Evolutionary conservation across 2,888 invertebrate species (phyloP).

Genomic region (Trachelus tabidus): DNA sequence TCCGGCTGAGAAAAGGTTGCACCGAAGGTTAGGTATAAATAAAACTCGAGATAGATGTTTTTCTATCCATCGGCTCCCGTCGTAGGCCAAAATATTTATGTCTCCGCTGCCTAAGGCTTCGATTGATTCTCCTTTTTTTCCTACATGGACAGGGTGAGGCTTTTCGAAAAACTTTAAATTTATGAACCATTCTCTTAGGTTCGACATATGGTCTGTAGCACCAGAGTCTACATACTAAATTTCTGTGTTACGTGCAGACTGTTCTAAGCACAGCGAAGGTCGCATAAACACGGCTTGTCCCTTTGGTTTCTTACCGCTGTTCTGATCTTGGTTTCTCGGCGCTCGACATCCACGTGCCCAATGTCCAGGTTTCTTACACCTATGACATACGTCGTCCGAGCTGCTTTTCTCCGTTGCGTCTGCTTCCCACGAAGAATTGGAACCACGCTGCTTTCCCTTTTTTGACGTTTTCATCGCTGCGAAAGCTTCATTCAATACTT

Average conservation of each 20-base stretch:
- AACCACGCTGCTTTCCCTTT: not conserved
- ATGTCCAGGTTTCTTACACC: slow-evolving; percentile 14
- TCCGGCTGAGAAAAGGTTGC: slow-evolving; percentile 10
- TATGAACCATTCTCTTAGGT: not conserved
- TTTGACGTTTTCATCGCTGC: not conserved
- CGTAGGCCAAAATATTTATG: slow-evolving; percentile 27
- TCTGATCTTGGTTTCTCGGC: not conserved
- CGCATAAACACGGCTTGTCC: too few species aligned
- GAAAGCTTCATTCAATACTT: not conserved
- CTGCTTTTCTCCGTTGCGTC: not conserved
- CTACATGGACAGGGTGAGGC: not conserved
- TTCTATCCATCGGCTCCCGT: slow-evolving; percentile 25
- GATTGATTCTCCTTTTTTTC: not conserved
- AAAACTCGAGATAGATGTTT: slow-evolving; percentile 30
- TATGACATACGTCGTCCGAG: not conserved
- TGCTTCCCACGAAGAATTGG: slow-evolving; percentile 16
- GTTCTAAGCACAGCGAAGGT: too few species aligned
- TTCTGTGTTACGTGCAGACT: not conserved
- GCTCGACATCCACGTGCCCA: slow-evolving; percentile 10
- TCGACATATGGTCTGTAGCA: slow-evolving; percentile 14
- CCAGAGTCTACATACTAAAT: not conserved
- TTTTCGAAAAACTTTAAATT: not conserved
- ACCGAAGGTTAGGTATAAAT: slow-evolving; percentile 22
- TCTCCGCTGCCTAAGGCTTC: slow-evolving; percentile 9
- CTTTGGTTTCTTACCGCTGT: not conserved